Base-by-base conservation (phyloP, 2,113 vertebrate genomes). In the Lipotes vexillifer region DNA sequence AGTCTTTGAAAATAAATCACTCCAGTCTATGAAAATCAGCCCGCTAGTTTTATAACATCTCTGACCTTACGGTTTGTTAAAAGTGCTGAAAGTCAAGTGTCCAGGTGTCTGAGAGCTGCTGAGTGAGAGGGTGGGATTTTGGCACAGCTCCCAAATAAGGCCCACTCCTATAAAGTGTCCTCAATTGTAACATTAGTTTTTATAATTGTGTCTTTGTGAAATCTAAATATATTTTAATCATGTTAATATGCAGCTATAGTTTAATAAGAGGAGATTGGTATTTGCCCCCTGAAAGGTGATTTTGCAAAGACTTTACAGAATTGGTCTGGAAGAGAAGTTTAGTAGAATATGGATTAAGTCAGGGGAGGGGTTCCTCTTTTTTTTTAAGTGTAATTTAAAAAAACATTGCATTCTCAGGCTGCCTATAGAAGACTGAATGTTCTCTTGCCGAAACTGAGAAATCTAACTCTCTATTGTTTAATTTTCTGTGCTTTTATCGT, bases 401-500 rank as follows among this genome's bases (percentile, higher is more conserved):
- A 88, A 92, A 94, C 38, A 90, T 25, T 9, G 6, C 68, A 95
- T 88, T 96, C n/a, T 86, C 77, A 84, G 81, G 46, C 23, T 92
- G 88, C n/a, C 29, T 17, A 0, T 31, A 21, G 81, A 96, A 57
- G 15, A 23, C 69, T 77, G 31, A 75, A 49, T 74, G 41, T 93
- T 69, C 31, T 75, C 49, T 20, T 94, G 21, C 33, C 88, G 36
- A 41, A 88, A 88, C 46, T 75, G 81, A 97, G 63, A 38, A 46
- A 66, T 29, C 23, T 66, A 78, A 96, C 93, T 89, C 46, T 96
- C 33, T 92, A 29, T 93, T 97, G 90, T 80, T 84, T 97, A 90
- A 93, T 95, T 96, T 96, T 96, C 61, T 87, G n/a, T 96, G 74
- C 3, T 97, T 52, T 96, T 98, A 8, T 96, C 36, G 87, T 97